Evolutionary conservation across 2,797 vertebrate species (phyloP), one percentile per base, ranked within the genome.

Genomic region (Galaxias olidus): DNA sequence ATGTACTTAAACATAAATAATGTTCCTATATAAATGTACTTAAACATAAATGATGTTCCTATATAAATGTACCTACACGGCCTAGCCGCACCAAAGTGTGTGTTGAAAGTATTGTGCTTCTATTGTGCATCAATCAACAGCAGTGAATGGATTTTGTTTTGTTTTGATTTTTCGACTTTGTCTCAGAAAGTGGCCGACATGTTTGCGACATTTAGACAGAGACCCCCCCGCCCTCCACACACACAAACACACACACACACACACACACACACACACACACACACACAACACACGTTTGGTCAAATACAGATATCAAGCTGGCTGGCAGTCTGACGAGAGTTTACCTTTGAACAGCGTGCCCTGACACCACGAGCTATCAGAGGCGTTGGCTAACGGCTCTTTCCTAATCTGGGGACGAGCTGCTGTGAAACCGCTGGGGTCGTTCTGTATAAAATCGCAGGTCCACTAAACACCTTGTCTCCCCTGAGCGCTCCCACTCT

Each of bases 381-480:
- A 59, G 46, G 18, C 69, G 54, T 45, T 63, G 61, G 47, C 70
- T 81, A 49, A 77, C 54, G 65, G 51, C 61, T 69, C 14, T 14
- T 60, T 12, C 50, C 64, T 71, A 76, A 79, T 78, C 74, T 77
- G 59, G 46, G 65, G 19, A 58, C 46, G n/a, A 65, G 57, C 67
- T 66, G 68, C 73, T 70, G 67, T 63, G 74, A 30, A 30, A 30
- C 3, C 6, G 30, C 30, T 30, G 30, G 30, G 2, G 30, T 6
- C 2, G 30, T 3, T 30, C 30, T 30, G 30, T 30, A 30, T n/a
- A n/a, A n/a, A 30, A 30, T 3, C 30, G 6, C 30, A 71, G 63
- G 70, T 73, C 30, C 30, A 2, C 30, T 30, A 30, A 30, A 30
- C 6, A 30, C 30, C 30, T 30, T n/a, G n/a, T n/a, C n/a, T n/a